Base-by-base conservation (phyloP, 1,140 invertebrate genomes). In the Mercenaria mercenaria region DNA sequence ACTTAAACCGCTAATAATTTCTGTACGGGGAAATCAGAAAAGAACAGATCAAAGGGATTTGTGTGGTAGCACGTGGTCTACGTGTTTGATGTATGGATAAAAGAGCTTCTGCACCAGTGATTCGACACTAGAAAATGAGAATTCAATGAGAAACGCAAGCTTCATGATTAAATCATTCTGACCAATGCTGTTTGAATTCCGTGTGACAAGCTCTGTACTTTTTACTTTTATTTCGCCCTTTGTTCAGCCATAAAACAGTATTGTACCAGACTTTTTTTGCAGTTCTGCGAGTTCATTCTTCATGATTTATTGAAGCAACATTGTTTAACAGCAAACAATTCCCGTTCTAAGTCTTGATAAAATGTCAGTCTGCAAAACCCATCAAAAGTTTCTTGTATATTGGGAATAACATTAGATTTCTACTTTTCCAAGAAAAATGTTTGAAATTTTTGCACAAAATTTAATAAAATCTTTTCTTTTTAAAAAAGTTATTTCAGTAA, bases 1-100 rank as follows among this genome's bases (percentile, higher is more conserved):
- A 72, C 69, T 56, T 37, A 76, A 76, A 76, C 69, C 69, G 23
- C 67, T 56, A 85, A 72, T 85, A 85, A 85, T 85, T 85, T 85
- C 67, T 74, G 64, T 84, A 72, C 61, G 39, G 64, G 64, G 59
- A 61, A 69, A 84, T 74, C 64, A 72, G 83, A 39, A 74, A 72
- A 39, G 47, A 76, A 76, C 32, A 56, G 76, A 74, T 85, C 83
- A 85, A 85, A 85, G 83, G 41, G 26, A 37, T 74, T 50, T 56
- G 20, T 26, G 10, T 32, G 15, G 69, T 69, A 50, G 43, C 83
- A 85, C 83, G 83, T 85, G 83, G 64, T 74, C 1, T 26, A 64
- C 29, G 67, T 67, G 43, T 85, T 85, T 85, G 83, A 85, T 50
- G 67, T 74, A 20, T 18, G 43, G 32, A 56, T 39, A 72, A 72